phyloP scores from a whole-genome alignment of 2,888 invertebrate species.

The Uropetala carovei region DNA sequence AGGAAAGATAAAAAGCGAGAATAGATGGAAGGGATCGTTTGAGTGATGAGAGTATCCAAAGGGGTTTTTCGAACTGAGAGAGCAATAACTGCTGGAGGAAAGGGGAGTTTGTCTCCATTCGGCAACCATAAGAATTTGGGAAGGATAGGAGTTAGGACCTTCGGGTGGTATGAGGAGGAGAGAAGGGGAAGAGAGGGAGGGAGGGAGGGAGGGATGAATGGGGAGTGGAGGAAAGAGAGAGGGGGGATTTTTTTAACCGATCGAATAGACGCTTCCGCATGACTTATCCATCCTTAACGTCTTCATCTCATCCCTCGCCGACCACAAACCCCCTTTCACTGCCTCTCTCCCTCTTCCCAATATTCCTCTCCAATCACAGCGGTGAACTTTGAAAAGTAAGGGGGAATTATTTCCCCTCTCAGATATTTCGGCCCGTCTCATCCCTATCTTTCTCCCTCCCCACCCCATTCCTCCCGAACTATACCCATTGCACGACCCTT shows the following conservation, averaged over 20 bases:
- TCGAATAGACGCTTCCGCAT: constrained; percentile 1
- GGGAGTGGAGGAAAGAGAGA: neutral
- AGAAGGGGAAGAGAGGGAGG: neutral
- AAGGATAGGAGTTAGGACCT: too few species aligned
- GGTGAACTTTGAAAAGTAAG: neutral
- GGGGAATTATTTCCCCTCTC: neutral
- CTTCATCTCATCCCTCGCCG: neutral
- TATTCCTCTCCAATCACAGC: constrained; percentile 12
- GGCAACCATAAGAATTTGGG: neutral
- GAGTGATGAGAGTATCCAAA: constrained; percentile 15
- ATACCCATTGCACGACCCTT: neutral
- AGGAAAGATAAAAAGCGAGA: neutral
- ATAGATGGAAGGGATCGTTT: neutral
- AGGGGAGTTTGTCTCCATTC: constrained; percentile 6
- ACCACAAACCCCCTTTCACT: neutral
- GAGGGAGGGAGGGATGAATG: neutral
- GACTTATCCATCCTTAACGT: constrained; percentile 13
- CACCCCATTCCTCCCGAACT: neutral
- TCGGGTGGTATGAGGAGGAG: neutral
- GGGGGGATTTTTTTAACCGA: constrained; percentile 2
- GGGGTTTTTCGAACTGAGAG: neutral
- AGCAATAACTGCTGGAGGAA: constrained; percentile 9
- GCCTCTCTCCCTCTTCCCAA: neutral
- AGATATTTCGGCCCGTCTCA: neutral
- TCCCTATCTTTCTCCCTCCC: neutral